These are phyloP conservation scores for Mobula hypostoma DNA, from an alignment of 2,113 vertebrate genomes.

Conservation along the genomic window DNA sequence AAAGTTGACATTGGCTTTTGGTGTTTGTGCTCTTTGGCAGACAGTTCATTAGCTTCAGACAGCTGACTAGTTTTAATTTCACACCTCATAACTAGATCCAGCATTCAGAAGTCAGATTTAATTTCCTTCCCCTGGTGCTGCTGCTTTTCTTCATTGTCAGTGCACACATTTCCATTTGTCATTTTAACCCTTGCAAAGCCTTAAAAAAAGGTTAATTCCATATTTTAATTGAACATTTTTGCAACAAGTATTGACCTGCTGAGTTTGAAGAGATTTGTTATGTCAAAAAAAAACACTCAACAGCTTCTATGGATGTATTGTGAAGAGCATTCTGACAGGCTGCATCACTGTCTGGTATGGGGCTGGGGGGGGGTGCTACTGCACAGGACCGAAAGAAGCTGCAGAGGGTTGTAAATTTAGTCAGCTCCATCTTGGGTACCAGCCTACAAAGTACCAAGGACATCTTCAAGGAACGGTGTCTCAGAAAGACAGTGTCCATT, in stretches of 20 bases:
- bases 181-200: neutral
- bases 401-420: too few relatives aligned
- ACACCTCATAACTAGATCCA: slow-evolving; percentile 27
- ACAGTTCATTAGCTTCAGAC: slow-evolving; percentile 21
- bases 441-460: too few relatives aligned
- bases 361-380: too few relatives aligned
- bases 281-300: too few relatives aligned
- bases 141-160: neutral
- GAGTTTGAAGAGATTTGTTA: too few relatives aligned
- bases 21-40: slow-evolving; percentile 8
- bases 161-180: neutral
- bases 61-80: slow-evolving; percentile 32
- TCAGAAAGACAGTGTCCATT: too few relatives aligned
- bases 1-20: slow-evolving; percentile 14
- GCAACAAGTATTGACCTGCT: neutral
- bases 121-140: neutral
- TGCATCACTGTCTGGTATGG: too few relatives aligned
- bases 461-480: too few relatives aligned
- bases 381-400: too few relatives aligned
- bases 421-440: too few relatives aligned
- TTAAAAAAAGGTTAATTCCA: neutral
- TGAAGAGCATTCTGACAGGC: too few relatives aligned
- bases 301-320: too few relatives aligned
- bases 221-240: neutral
- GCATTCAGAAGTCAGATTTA: slow-evolving; percentile 4